Percentiles rank a stretch among this genome's conserved stretches.
phyloP scores from a whole-genome alignment of 2,113 vertebrate genomes.

The Misgurnus mizolepis region DNA sequence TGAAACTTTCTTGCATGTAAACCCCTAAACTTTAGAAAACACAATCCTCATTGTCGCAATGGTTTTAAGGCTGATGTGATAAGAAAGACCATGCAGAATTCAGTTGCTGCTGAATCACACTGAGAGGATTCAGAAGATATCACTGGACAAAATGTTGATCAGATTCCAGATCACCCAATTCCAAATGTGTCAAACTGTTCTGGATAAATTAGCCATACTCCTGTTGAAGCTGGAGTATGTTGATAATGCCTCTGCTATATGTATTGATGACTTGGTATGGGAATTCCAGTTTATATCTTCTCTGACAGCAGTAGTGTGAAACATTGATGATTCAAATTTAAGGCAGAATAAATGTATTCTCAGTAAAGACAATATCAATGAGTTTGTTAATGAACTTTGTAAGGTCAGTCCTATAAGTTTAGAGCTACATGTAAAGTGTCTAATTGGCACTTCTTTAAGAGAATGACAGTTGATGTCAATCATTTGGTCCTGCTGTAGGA shows the following conservation, averaged over 20 bases:
- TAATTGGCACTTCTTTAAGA: constrained; percentile 42
- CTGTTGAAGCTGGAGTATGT: constrained; percentile 50
- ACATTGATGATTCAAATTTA: neutral
- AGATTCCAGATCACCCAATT: neutral
- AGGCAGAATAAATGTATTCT: neutral
- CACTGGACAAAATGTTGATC: no score
- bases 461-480: constrained; percentile 27
- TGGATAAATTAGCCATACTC: constrained; percentile 43
- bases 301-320: constrained; percentile 39
- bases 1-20: no score
- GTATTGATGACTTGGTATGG: constrained; percentile 47
- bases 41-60: constrained; percentile 31
- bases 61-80: constrained; percentile 39
- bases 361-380: neutral
- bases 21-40: constrained; percentile 51
- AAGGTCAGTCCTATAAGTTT: constrained; percentile 38
- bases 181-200: constrained; percentile 36
- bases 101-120: no score
- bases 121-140: no score
- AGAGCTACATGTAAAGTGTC: constrained; percentile 34
- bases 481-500: constrained; percentile 19
- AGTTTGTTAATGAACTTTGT: constrained; percentile 32
- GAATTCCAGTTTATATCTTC: constrained; percentile 50
- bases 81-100: neutral
- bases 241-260: constrained; percentile 38